Evolutionary conservation across 2,113 vertebrate species (phyloP), one percentile per base, ranked within the genome.

Genomic region (Oreotrochilus melanogaster): DNA sequence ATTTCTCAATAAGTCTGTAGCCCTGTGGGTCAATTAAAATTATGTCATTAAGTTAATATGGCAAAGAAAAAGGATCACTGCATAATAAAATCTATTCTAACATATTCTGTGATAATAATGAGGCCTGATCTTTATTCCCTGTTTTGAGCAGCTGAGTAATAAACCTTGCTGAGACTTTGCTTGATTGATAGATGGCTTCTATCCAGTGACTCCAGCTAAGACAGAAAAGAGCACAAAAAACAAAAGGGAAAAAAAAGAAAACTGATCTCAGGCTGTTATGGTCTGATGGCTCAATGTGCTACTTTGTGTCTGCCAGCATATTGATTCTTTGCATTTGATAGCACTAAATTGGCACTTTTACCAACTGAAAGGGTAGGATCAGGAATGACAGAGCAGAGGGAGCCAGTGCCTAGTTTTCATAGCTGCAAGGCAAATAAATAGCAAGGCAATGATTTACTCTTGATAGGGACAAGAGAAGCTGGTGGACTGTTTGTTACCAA

Each of bases 141-240:
- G 11, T 94, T 96, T 95, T 64, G 85, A 89, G 90, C 93, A 83
- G 70, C 82, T 92, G 71, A 95, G 93, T 91, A 91, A 80, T 90
- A 95, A 96, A 88, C 87, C 79, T 97, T 96, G 86, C 79, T 95
- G 93, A 88, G 92, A 72, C 67, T 95, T 92, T 51, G 58, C 78
- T 95, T 97, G 96, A 96, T 95, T 96, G 94, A 95, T 95, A 88
- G 89, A 94, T 95, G 96, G 92, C 92, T 96, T 92, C 91, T 92
- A 74, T 95, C 94, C 93, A 96, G 87, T 90, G 92, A 95, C 85
- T 95, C 62, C 73, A 78, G 94, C 93, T 95, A 97, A 97, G 95
- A 82, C 89, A 87, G 82, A 93, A 79, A 94, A 96, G 95, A 82
- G 76, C 80, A 73, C 66, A 78, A 58, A 86, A 93, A 89, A 87